Conservation (phyloP, 2,797 vertebrate genomes). For the Eulemur mongoz region DNA sequence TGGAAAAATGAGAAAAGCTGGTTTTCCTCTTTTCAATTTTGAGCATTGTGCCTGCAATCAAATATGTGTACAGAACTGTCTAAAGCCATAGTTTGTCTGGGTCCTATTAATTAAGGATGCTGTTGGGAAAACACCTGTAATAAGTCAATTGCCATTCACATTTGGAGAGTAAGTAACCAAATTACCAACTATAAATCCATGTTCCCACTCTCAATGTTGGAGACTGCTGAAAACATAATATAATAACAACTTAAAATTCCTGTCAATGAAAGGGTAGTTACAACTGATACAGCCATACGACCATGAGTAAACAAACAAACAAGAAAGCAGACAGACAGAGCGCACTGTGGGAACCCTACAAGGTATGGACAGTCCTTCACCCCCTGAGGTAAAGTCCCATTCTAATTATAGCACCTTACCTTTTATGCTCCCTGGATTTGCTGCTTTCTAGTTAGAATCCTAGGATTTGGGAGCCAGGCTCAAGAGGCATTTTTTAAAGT, state of each 20-base stretch:
- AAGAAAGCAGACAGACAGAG: constrained; percentile 2
- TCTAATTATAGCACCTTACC: constrained; percentile 52
- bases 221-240: background rate
- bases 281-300: background rate
- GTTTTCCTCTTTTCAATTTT: background rate
- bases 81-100: background rate
- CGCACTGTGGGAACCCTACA: constrained; percentile 40
- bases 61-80: background rate
- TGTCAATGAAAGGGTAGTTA: background rate
- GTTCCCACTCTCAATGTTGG: background rate
- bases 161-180: background rate
- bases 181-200: background rate
- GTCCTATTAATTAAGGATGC: background rate
- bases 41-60: background rate
- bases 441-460: background rate
- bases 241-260: background rate
- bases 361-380: constrained; percentile 51
- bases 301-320: background rate
- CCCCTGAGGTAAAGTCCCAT: constrained; percentile 47
- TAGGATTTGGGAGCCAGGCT: background rate
- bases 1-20: background rate
- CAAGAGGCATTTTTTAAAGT: background rate
- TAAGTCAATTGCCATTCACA: background rate
- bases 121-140: background rate
- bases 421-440: constrained; percentile 49